A percentile compares a stretch with the other conserved stretches of the same genome.
Conservation (phyloP, 2,113 vertebrate species). For the Indicator maculatus region DNA sequence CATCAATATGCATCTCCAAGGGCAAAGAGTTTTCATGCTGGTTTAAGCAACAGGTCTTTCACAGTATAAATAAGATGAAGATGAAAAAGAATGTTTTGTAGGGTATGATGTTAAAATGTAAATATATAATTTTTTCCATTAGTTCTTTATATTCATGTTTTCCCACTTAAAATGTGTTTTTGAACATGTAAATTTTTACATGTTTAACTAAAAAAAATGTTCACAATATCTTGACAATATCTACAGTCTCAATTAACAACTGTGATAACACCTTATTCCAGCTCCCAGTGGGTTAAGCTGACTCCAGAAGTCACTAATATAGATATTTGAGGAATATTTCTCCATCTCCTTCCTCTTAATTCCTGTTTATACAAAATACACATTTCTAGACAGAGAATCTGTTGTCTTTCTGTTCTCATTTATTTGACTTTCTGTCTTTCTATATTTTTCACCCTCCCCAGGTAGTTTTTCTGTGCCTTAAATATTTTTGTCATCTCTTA, state of each 20-base stretch:
- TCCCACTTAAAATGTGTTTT: neutral
- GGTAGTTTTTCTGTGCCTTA: neutral
- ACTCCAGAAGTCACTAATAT: neutral
- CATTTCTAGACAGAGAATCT: neutral
- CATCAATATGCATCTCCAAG: conserved; percentile 44
- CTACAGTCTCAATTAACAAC: neutral
- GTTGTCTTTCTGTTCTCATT: neutral
- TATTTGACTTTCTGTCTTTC: neutral
- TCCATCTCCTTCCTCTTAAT: neutral
- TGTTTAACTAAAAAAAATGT: neutral
- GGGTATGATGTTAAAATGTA: neutral
- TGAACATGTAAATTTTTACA: neutral
- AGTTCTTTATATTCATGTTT: neutral
- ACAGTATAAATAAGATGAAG: neutral
- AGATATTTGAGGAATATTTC: neutral
- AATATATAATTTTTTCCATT: neutral
- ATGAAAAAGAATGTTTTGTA: neutral
- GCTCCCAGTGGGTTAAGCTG: neutral
- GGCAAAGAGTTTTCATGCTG: conserved; percentile 10
- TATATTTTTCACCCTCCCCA: neutral
- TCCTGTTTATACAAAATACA: neutral
- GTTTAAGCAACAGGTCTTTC: neutral
- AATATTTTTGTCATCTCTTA: neutral
- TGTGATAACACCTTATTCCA: neutral
- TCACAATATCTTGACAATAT: neutral